These are phyloP conservation scores for Aporrectodea caliginosa DNA, from an alignment of 1,140 invertebrate genomes.

Conservation along the genomic window DNA sequence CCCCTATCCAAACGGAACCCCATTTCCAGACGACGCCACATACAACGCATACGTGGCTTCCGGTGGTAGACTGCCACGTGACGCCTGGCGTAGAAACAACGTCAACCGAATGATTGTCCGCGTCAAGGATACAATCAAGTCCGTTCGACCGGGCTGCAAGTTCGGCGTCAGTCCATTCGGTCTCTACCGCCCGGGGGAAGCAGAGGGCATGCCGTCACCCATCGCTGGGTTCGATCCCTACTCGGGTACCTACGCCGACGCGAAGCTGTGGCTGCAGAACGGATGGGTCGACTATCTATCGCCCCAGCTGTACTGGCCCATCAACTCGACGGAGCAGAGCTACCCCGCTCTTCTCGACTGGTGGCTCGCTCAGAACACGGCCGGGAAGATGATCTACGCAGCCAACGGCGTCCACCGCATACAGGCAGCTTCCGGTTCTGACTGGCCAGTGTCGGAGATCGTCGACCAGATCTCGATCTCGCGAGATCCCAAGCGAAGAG, in stretches of 20 bases:
- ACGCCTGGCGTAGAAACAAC: conserved; percentile 47
- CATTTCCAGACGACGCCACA: conserved; percentile 44
- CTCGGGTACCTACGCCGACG: conserved; percentile 44
- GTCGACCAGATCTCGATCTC: conserved; percentile 42
- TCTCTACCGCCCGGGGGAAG: conserved; percentile 45
- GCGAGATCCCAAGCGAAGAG: conserved; percentile 27
- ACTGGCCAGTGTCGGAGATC: conserved; percentile 43
- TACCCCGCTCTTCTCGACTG: conserved; percentile 45
- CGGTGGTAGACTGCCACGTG: conserved; percentile 40
- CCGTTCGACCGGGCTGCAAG: conserved; percentile 39
- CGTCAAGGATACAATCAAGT: conserved; percentile 38
- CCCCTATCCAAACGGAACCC: conserved; percentile 43
- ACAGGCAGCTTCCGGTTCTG: conserved; percentile 19
- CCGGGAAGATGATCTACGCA: conserved; percentile 39
- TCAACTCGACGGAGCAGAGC: conserved; percentile 46
- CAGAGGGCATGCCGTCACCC: conserved; percentile 36
- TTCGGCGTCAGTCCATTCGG: conserved; percentile 52
- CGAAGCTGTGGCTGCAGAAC: conserved; percentile 44
- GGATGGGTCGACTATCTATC: conserved; percentile 50
- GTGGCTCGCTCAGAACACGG: conserved; percentile 41
- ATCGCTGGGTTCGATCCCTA: conserved; percentile 44
- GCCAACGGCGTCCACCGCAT: conserved; percentile 39
- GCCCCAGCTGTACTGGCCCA: conserved; percentile 51
- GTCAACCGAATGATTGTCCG: conserved; percentile 42
- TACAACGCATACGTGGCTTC: conserved; percentile 39